Conservation (phyloP, 2,888 invertebrate genomes). For the Thecophora atra region DNA sequence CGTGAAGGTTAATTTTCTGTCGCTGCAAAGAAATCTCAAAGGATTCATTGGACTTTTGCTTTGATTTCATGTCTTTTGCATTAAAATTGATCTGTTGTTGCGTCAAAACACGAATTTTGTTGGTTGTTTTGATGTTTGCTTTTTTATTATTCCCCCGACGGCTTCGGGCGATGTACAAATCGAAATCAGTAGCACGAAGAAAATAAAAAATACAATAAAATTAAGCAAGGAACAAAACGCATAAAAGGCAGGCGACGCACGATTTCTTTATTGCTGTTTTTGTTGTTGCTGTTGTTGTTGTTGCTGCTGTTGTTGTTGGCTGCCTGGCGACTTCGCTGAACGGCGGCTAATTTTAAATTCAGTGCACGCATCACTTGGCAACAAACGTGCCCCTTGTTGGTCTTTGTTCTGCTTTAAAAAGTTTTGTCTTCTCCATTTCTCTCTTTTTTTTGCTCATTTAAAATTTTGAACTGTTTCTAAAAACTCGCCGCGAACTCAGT, state of each 20-base stretch:
- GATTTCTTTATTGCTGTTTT: not conserved
- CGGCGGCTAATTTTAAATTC: constrained; percentile 53
- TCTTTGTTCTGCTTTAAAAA: constrained; percentile 22
- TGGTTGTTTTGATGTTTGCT: not conserved
- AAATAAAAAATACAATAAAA: not conserved
- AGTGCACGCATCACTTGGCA: constrained; percentile 52
- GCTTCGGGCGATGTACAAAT: constrained; percentile 2
- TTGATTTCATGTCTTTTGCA: not conserved
- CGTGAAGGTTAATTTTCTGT: not conserved
- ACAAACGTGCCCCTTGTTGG: constrained; percentile 34
- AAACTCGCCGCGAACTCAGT: too few species aligned
- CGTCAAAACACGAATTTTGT: constrained; percentile 9
- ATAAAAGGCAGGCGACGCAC: constrained; percentile 22
- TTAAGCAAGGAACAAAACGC: not conserved
- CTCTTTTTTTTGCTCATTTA: not conserved
- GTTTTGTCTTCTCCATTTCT: not conserved
- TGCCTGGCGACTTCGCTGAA: not conserved
- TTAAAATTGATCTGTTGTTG: constrained; percentile 21
- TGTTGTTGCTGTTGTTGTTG: not conserved
- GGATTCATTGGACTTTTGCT: not conserved
- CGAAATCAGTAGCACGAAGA: not conserved
- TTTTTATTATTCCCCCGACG: not conserved
- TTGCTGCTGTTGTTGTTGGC: not conserved
- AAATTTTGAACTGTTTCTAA: constrained; percentile 10
- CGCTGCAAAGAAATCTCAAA: not conserved